Conservation (phyloP, 1,140 invertebrate species). For the Nasonia giraulti region DNA sequence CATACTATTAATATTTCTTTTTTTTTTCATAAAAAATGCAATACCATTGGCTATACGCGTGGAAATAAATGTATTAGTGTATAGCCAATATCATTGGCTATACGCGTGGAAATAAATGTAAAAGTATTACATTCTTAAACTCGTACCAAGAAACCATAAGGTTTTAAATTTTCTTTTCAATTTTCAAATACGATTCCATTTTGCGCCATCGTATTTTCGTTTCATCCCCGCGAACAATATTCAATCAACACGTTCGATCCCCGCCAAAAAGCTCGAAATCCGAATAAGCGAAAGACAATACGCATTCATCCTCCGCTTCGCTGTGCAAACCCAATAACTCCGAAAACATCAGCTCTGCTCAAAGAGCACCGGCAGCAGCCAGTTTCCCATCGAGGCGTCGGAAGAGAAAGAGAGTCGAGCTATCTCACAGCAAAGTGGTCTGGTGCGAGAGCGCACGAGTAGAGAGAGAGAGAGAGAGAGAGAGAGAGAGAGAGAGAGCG, state of each 20-base stretch:
- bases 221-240: neutral
- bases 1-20: too few species aligned
- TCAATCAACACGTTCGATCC: neutral
- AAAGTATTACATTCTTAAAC: too few species aligned
- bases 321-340: neutral
- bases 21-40: too few species aligned
- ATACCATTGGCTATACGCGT: too few species aligned
- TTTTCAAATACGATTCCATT: neutral
- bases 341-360: neutral
- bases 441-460: neutral
- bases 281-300: neutral
- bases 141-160: too few species aligned
- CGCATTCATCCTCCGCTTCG: neutral
- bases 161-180: too few species aligned
- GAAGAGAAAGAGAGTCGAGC: neutral
- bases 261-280: neutral
- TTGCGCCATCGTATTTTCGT: neutral
- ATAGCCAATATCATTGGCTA: too few species aligned
- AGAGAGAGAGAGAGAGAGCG: neutral
- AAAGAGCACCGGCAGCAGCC: neutral
- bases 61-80: too few species aligned
- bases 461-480: neutral
- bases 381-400: neutral
- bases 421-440: slow-evolving; percentile 8
- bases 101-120: too few species aligned